phyloP scores from a whole-genome alignment of 1,140 invertebrate genomes.

The Colletes gigas region DNA sequence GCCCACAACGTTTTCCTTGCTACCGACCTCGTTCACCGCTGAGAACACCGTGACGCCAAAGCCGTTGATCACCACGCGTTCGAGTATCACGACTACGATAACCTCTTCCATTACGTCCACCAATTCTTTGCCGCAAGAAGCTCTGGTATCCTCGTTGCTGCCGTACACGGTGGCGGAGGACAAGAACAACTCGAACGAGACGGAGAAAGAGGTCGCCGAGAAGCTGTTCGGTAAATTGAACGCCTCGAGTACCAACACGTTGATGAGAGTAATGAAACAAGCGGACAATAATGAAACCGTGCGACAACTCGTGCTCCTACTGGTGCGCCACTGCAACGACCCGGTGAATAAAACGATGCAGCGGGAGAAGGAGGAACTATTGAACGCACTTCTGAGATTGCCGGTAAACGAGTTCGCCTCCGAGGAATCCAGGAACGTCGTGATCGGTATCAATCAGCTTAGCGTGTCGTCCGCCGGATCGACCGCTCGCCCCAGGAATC shows the following conservation, averaged over 20 bases:
- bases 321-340: conserved; percentile 88
- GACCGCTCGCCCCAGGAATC: neutral
- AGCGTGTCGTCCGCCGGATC: conserved; percentile 66
- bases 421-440: conserved; percentile 72
- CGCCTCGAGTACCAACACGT: conserved; percentile 86
- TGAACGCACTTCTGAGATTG: conserved; percentile 85
- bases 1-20: conserved; percentile 75
- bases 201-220: conserved; percentile 80
- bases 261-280: conserved; percentile 90
- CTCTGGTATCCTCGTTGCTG: conserved; percentile 15
- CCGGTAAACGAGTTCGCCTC: conserved; percentile 79
- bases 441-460: conserved; percentile 73
- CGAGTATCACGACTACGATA: conserved; percentile 71
- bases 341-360: conserved; percentile 84
- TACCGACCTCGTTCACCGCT: conserved; percentile 62
- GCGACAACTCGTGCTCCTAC: conserved; percentile 86
- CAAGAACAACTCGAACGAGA: conserved; percentile 6
- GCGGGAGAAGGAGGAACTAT: conserved; percentile 84
- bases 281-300: conserved; percentile 89
- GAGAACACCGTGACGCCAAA: conserved; percentile 71
- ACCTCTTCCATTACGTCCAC: conserved; percentile 70
- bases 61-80: conserved; percentile 67
- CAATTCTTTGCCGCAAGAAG: conserved; percentile 53
- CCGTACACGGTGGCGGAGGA: conserved; percentile 18
- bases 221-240: conserved; percentile 89